Base-by-base conservation (phyloP, 1,140 invertebrate species). In the Lutraria rhynchaena region DNA sequence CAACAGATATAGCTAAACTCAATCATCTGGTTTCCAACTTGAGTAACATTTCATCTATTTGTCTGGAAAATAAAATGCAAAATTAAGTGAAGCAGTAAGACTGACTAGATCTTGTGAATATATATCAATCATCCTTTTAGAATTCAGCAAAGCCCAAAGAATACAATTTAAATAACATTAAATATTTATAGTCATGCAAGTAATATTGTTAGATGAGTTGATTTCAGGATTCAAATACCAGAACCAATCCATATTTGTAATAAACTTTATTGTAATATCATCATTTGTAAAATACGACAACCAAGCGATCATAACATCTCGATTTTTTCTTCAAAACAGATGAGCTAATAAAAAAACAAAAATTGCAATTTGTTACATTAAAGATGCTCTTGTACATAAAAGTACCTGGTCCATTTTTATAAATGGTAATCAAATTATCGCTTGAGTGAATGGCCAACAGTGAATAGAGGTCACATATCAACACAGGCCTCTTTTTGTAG, bases 31-130 rank as follows among this genome's bases (percentile, higher is more conserved):
- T 5, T 3, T 70, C 46, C 13, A 19, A 22, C 53, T 74, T 74
- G 31, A n/a, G 5, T 17, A 74, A 53, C 53, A 74, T 53, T 29
- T 41, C 44, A 53, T 70, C 67, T 7, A 70, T 70, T 53, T 70
- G 35, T 24, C 67, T 70, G 67, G 53, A 70, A 70, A 3, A 67
- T 46, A 37, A 27, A 11, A 11, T 11, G 44, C 9, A 11, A 49
- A 11, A 49, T 11, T 9, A 49, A 11, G 19, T 19, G 19, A 49
- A 49, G 9, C 9, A 58, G 13, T n/a, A 11, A 58, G 9, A 15
- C 11, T 58, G 27, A 11, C 9, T 58, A 9, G 7, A 9, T 24
- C 22, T 13, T 58, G 9, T 11, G 9, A 58, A 24, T 9, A 11
- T 24, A 58, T 24, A 58, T 13, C 9, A 17, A 24, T 11, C 9